Conservation (phyloP, 2,797 vertebrate genomes). For the Mormyrus hasselquistii region DNA sequence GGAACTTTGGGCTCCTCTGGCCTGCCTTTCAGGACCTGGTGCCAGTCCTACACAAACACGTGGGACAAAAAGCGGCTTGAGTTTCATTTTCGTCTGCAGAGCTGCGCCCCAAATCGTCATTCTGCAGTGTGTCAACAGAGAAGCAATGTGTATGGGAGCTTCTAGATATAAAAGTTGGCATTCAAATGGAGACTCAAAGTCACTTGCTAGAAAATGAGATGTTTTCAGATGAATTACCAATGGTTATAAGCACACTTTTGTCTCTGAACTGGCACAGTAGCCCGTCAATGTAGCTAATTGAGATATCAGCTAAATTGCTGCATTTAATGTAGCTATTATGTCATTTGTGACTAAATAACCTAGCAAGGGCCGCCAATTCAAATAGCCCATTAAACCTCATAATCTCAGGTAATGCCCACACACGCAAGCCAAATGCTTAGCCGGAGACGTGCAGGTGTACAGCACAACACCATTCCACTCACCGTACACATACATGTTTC, state of each 20-base stretch:
- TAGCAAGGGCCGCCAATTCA: not conserved
- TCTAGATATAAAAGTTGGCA: not conserved
- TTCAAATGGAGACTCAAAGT: not conserved
- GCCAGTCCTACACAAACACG: not conserved
- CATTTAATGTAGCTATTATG: slow-evolving; percentile 1
- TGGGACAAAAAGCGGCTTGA: not conserved
- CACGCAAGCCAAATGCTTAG: not conserved
- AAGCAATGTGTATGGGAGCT: not conserved
- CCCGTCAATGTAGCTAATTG: not conserved
- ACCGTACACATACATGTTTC: not conserved
- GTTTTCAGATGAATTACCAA: not conserved
- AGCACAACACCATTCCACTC: not conserved
- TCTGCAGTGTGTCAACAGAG: not conserved
- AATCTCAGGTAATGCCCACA: not conserved
- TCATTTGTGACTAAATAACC: slow-evolving; percentile 1
- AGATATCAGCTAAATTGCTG: slow-evolving; percentile 1
- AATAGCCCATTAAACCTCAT: slow-evolving; percentile 7
- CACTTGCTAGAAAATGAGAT: not conserved
- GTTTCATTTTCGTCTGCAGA: not conserved
- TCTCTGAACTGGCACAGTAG: not conserved
- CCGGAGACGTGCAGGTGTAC: no score
- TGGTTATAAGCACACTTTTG: not conserved
- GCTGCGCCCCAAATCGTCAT: not conserved
- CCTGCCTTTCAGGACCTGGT: not conserved
- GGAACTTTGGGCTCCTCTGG: not conserved